Percentiles rank a stretch among this genome's conserved stretches.
phyloP scores from a whole-genome alignment of 37 sponge, comb jelly and placozoan genomes.

The Oscarella lobularis region DNA sequence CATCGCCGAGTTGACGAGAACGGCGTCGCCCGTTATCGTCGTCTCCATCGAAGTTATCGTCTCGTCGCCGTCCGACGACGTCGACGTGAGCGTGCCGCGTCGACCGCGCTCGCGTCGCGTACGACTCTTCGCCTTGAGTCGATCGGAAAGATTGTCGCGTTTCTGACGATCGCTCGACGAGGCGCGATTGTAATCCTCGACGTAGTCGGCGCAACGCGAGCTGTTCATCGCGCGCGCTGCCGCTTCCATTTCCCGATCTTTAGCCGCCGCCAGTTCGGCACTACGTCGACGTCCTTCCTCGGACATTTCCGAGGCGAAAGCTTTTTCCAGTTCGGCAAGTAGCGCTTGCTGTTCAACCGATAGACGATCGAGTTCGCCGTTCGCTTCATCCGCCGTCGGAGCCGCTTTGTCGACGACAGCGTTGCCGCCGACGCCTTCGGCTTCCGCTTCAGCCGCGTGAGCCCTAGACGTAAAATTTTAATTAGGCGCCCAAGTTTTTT shows the following conservation, averaged over 20 bases:
- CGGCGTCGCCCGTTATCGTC: background rate
- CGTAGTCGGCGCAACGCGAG: background rate
- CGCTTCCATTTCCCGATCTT: conserved; percentile 12
- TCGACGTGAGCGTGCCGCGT: background rate
- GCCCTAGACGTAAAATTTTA: background rate
- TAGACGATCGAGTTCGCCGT: background rate
- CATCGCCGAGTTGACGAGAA: background rate
- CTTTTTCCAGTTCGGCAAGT: background rate
- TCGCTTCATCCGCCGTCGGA: background rate
- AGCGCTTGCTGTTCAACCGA: conserved; percentile 7
- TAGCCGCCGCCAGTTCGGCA: background rate
- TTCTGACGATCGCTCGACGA: background rate
- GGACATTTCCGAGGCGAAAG: background rate
- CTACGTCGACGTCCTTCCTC: background rate
- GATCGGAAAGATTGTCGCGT: background rate
- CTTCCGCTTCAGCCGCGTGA: background rate
- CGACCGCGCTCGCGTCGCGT: background rate
- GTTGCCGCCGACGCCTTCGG: background rate
- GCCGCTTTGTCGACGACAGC: background rate
- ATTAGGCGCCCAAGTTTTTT: background rate
- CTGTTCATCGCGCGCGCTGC: background rate
- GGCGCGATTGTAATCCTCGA: background rate
- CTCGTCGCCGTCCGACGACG: background rate
- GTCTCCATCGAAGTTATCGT: background rate
- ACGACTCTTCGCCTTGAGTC: background rate